phyloP scores from a whole-genome alignment of 2,113 vertebrate genomes.

The Gavialis gangeticus region DNA sequence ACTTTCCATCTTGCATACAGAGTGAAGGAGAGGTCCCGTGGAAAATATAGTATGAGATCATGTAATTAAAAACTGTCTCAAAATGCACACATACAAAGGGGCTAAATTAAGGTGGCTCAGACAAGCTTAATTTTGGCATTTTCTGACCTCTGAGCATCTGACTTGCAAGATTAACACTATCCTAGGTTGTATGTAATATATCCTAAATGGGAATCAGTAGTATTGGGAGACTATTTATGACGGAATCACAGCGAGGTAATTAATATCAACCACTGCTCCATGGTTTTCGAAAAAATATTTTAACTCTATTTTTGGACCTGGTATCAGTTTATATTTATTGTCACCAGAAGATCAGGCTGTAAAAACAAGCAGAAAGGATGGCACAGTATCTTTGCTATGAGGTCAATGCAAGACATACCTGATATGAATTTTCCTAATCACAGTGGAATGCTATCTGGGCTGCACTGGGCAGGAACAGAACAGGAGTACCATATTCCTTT shows the following conservation, averaged over 20 bases:
- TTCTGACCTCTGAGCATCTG: neutral
- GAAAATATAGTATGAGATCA: too few relatives aligned
- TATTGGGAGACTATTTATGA: neutral
- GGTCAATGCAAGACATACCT: neutral
- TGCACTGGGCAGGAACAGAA: neutral
- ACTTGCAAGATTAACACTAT: accelerated
- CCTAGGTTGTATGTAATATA: neutral
- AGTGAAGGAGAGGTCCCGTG: too few relatives aligned
- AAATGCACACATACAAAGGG: too few relatives aligned
- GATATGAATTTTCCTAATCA: neutral
- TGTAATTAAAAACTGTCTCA: too few relatives aligned
- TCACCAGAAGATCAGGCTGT: neutral
- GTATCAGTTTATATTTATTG: accelerated
- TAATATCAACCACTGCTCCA: neutral
- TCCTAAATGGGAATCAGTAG: neutral
- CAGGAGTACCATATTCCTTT: neutral
- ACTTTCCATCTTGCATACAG: too few relatives aligned
- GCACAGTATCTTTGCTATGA: neutral
- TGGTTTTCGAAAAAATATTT: neutral
- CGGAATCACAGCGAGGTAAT: neutral
- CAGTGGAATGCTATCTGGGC: neutral
- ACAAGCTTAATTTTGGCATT: neutral
- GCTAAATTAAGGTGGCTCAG: neutral
- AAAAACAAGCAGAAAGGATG: neutral
- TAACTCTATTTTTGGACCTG: neutral